Conservation (phyloP, 2,113 vertebrate genomes). For the Thryonomys swinderianus region DNA sequence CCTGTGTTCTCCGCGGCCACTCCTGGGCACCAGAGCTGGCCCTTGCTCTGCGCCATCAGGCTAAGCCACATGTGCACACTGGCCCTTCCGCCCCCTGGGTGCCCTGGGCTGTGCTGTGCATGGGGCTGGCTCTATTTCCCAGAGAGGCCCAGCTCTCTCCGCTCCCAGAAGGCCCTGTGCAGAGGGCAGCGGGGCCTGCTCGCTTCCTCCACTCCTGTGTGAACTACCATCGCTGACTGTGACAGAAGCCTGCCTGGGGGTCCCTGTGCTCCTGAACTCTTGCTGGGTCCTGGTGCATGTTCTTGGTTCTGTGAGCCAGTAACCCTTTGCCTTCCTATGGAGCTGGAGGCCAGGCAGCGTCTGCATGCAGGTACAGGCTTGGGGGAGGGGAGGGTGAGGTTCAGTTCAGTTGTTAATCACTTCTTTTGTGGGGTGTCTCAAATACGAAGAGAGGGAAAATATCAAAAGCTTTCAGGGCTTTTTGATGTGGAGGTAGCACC, state of each 20-base stretch:
- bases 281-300: neutral
- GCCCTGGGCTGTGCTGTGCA: neutral
- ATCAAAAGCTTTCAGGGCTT: neutral
- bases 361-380: neutral
- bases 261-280: neutral
- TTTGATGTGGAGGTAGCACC: neutral
- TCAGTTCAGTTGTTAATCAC: neutral
- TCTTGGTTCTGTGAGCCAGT: neutral
- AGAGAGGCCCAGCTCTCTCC: neutral
- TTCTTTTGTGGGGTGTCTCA: neutral
- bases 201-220: neutral
- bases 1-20: too few species aligned
- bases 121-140: neutral
- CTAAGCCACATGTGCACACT: neutral
- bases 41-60: neutral
- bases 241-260: neutral
- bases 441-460: neutral
- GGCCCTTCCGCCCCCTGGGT: too few species aligned
- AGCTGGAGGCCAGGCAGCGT: neutral
- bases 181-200: neutral
- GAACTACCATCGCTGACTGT: neutral
- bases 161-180: neutral
- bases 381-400: neutral
- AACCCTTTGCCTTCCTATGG: neutral
- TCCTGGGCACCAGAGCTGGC: neutral